Conservation (phyloP, 2,797 vertebrate genomes). For the Microctenopoma steveboyesi region DNA sequence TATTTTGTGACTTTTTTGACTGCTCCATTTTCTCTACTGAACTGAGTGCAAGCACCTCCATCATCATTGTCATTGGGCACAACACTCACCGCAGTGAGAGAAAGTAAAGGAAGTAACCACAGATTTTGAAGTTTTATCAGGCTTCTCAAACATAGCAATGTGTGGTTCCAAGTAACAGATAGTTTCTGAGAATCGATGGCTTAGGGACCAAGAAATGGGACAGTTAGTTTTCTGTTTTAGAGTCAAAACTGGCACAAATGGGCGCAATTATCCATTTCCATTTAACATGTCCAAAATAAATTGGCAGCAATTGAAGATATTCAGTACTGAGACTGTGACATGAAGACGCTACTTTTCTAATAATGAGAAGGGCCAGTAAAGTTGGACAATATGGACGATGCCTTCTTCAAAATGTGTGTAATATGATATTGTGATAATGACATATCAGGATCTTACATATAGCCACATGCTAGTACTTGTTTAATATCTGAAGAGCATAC, state of each 20-base stretch:
- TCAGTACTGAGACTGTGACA: not conserved
- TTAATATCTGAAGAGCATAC: too few relatives aligned
- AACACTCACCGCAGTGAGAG: not conserved
- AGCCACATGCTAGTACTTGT: too few relatives aligned
- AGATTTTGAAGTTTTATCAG: conserved; percentile 10
- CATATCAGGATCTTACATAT: not conserved
- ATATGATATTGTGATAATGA: not conserved
- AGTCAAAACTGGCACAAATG: not conserved
- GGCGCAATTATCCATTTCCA: conserved; percentile 2
- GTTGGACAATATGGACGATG: not conserved
- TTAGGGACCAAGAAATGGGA: conserved; percentile 6
- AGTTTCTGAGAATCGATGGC: conserved; percentile 2
- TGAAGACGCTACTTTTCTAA: not conserved
- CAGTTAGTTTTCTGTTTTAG: not conserved
- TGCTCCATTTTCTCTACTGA: conserved; percentile 19
- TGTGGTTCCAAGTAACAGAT: conserved; percentile 34
- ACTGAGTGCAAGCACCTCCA: conserved; percentile 25
- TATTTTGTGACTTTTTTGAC: conserved; percentile 24
- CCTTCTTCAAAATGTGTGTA: not conserved
- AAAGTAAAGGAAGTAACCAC: conserved; percentile 5
- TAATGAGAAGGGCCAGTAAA: not conserved
- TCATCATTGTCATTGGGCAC: conserved; percentile 9
- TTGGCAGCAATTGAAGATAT: not conserved
- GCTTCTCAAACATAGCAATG: conserved; percentile 29
- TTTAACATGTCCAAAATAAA: conserved; percentile 12